Evolutionary conservation across 2,797 vertebrate genomes (phyloP).

Genomic region (Manis pentadactyla): DNA sequence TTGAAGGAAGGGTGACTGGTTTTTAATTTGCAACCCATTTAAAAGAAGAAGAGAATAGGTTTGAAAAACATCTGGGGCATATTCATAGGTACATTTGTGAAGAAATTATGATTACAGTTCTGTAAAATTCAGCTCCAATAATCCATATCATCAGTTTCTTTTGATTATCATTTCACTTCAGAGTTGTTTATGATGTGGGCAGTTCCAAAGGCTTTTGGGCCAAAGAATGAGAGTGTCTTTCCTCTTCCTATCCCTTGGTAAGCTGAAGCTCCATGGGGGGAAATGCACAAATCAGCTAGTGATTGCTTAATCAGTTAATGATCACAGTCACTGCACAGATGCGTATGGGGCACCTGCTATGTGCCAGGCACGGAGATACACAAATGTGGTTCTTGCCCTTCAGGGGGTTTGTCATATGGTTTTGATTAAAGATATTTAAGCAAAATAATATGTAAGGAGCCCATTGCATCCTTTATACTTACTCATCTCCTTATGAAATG

Average conservation of each 20-base stretch:
- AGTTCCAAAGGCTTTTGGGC: background rate
- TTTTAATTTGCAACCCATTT: slow-evolving; percentile 30
- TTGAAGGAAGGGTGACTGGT: slow-evolving; percentile 10
- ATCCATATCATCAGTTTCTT: background rate
- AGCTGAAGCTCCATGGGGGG: background rate
- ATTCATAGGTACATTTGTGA: background rate
- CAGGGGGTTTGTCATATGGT: background rate
- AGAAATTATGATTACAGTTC: background rate
- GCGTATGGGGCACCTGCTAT: background rate
- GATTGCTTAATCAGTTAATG: background rate
- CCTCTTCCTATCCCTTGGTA: background rate
- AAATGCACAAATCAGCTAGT: background rate
- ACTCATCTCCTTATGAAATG: background rate
- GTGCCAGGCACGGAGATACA: background rate
- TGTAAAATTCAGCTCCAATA: background rate
- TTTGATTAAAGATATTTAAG: background rate
- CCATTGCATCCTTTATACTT: background rate
- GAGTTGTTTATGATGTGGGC: background rate
- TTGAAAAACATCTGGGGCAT: slow-evolving; percentile 23
- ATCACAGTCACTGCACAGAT: background rate
- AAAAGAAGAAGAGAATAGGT: slow-evolving; percentile 10
- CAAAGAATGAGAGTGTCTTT: background rate
- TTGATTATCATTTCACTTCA: background rate
- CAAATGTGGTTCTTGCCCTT: background rate
- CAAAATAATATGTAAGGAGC: background rate